Conservation (phyloP, 2,113 vertebrate genomes). For the Phalacrocorax aristotelis region DNA sequence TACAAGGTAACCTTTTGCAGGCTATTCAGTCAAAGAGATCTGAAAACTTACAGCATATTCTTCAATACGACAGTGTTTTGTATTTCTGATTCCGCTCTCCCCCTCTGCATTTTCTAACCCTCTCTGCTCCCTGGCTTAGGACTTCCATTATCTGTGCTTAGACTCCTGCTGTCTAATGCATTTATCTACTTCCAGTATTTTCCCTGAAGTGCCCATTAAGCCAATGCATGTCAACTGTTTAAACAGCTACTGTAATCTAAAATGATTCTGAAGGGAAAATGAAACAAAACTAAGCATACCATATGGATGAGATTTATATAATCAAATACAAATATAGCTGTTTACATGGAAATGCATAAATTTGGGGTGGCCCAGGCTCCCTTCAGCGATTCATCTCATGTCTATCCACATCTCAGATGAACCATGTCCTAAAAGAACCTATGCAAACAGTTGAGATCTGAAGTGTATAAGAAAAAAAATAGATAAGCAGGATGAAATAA, state of each 20-base stretch:
- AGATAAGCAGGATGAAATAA: neutral
- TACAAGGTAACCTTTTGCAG: neutral
- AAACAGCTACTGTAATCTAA: constrained; percentile 36
- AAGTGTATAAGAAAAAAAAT: neutral
- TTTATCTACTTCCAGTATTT: constrained; percentile 12
- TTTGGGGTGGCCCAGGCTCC: neutral
- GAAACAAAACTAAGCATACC: neutral
- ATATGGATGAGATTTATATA: constrained; percentile 21
- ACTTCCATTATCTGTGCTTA: neutral
- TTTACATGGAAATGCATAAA: neutral
- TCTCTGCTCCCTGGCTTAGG: neutral
- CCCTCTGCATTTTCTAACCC: neutral
- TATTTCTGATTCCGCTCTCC: neutral
- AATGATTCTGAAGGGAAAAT: constrained; percentile 25
- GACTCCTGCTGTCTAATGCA: neutral
- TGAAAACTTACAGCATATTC: neutral
- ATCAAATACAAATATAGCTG: neutral
- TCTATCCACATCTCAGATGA: neutral
- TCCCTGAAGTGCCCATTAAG: neutral
- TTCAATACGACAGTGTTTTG: neutral
- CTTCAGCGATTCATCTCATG: neutral
- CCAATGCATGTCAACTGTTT: constrained; percentile 16
- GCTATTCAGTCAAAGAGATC: neutral
- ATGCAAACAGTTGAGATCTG: neutral
- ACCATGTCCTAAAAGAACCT: neutral